phyloP scores from a whole-genome alignment of 2,888 invertebrate genomes.

The Cephus nigrinus region DNA sequence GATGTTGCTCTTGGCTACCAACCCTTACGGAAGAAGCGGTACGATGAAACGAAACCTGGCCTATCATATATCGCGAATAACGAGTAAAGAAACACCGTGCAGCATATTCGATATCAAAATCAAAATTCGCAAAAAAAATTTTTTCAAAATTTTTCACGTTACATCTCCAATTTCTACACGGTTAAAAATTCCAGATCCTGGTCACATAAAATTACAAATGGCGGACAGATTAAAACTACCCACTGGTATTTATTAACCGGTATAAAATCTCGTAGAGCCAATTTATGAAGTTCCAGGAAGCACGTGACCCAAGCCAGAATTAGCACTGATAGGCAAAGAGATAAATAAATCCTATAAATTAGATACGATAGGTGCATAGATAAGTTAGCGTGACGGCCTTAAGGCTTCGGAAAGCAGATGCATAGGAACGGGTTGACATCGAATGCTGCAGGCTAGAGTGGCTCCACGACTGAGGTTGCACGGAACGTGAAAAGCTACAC shows the following conservation, averaged over 20 bases:
- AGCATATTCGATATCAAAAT: not conserved
- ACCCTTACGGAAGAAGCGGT: not conserved
- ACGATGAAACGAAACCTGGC: not conserved
- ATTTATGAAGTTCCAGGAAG: not conserved
- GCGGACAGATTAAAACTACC: not conserved
- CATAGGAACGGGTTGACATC: slow-evolving; percentile 53
- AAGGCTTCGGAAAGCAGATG: slow-evolving; percentile 45
- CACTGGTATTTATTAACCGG: not conserved
- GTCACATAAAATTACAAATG: not conserved
- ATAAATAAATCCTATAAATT: slow-evolving; percentile 18
- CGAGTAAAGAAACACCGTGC: not conserved
- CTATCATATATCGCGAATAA: not conserved
- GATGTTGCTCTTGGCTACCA: not conserved
- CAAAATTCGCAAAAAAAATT: not conserved
- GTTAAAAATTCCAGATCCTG: not conserved
- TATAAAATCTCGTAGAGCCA: not conserved
- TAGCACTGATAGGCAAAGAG: not conserved
- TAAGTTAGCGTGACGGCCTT: slow-evolving; percentile 46
- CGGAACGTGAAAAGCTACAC: not conserved
- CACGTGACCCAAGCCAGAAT: not conserved
- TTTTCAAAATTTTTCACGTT: no score
- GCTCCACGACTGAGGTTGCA: slow-evolving; percentile 21
- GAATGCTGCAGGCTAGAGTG: slow-evolving; percentile 51
- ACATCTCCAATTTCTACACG: not conserved
- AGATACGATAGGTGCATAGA: slow-evolving; percentile 9